A percentile compares a stretch with the other conserved stretches of the same genome.
phyloP scores from a whole-genome alignment of 2,888 invertebrate species.

The Siphonodentalium dalli region DNA sequence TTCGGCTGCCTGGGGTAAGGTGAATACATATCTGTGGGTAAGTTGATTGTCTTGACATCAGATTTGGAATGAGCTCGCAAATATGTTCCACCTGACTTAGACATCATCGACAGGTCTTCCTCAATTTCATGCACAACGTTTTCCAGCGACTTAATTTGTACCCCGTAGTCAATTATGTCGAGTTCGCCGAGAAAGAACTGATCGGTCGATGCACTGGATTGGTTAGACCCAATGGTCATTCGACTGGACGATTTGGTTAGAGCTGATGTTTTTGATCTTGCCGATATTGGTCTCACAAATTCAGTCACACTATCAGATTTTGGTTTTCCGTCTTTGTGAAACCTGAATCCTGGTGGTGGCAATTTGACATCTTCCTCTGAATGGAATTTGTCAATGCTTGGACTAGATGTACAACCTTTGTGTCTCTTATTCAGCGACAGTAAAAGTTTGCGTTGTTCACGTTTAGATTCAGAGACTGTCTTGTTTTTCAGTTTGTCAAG shows the following conservation, averaged over 20 bases:
- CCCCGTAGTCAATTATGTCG: constrained; percentile 18
- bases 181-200: not conserved
- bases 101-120: constrained; percentile 19
- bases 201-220: not conserved
- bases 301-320: constrained; percentile 15
- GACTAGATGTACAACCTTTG: constrained; percentile 6
- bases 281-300: not conserved
- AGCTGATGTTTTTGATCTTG: too few species aligned
- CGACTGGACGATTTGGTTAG: too few species aligned
- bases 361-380: constrained; percentile 23
- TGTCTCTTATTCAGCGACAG: constrained; percentile 21
- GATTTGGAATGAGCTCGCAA: constrained; percentile 16
- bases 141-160: constrained; percentile 30
- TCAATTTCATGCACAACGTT: constrained; percentile 24
- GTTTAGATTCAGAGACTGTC: constrained; percentile 25
- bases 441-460: constrained; percentile 31
- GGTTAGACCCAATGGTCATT: too few species aligned
- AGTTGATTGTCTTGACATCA: not conserved
- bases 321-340: constrained; percentile 36
- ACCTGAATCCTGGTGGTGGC: constrained; percentile 41
- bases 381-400: constrained; percentile 7
- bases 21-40: not conserved
- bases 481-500: constrained; percentile 36
- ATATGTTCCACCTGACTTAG: constrained; percentile 28
- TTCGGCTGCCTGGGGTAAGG: too few species aligned